phyloP scores from a whole-genome alignment of 2,888 invertebrate genomes.

The Cheiracanthium punctorium region DNA sequence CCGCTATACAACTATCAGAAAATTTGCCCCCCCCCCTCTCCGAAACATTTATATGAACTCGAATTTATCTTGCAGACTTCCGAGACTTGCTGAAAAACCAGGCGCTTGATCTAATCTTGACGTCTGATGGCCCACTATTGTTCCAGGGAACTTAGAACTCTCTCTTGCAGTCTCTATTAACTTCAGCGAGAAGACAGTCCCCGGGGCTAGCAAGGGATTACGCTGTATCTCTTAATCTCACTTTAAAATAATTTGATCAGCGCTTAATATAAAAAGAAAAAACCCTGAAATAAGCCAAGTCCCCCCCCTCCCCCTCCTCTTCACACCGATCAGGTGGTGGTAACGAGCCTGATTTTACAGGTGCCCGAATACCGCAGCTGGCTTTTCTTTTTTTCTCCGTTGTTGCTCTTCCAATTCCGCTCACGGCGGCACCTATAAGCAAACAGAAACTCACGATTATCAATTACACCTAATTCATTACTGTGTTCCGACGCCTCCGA shows the following conservation, averaged over 20 bases:
- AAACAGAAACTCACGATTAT: constrained; percentile 47
- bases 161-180: no score
- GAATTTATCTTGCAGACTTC: no score
- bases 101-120: neutral
- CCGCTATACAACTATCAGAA: no score
- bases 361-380: constrained; percentile 43
- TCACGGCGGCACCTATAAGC: constrained; percentile 33
- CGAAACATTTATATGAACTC: no score
- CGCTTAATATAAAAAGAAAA: no score
- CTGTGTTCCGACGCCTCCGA: constrained; percentile 43
- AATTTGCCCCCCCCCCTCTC: no score
- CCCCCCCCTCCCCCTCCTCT: neutral
- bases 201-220: no score
- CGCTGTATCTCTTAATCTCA: no score
- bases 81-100: neutral
- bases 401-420: neutral
- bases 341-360: constrained; percentile 24
- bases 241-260: no score
- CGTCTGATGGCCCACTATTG: neutral
- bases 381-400: no score
- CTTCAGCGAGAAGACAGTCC: no score
- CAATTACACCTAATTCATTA: constrained; percentile 67
- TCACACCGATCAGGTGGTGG: neutral
- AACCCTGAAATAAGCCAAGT: no score
- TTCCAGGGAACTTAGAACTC: constrained; percentile 2